phyloP scores from a whole-genome alignment of 2,797 vertebrate species.

The Rousettus madagascariensis region DNA sequence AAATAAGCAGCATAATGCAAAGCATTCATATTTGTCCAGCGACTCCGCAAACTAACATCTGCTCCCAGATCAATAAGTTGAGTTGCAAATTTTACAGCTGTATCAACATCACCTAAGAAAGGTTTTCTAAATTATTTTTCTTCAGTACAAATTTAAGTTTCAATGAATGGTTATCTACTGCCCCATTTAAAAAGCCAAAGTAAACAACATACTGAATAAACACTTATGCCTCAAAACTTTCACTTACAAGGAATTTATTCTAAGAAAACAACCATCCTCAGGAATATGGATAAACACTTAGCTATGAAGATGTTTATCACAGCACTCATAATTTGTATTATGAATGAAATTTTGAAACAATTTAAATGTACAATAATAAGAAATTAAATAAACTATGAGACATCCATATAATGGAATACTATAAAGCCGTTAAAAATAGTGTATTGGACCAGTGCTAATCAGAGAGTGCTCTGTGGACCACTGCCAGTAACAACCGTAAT shows the following conservation, averaged over 20 bases:
- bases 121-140: slow-evolving; percentile 55
- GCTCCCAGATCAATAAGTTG: slow-evolving; percentile 93
- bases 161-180: background rate
- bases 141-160: background rate
- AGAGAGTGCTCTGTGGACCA: background rate
- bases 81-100: slow-evolving; percentile 90
- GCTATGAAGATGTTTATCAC: background rate
- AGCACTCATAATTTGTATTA: background rate
- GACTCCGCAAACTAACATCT: slow-evolving; percentile 93
- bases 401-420: background rate
- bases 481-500: background rate
- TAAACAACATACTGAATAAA: background rate
- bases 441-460: background rate
- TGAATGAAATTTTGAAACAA: slow-evolving; percentile 11
- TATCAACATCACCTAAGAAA: slow-evolving; percentile 93
- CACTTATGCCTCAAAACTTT: background rate
- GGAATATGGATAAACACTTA: background rate
- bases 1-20: slow-evolving; percentile 99
- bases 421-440: background rate
- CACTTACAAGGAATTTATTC: slow-evolving; percentile 2
- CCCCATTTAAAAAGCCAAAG: slow-evolving; percentile 19
- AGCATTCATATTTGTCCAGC: slow-evolving; percentile 99
- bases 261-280: background rate
- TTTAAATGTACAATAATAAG: background rate
- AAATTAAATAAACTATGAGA: background rate